phyloP scores from a whole-genome alignment of 2,797 vertebrate species.

The Neomorphus geoffroyi region DNA sequence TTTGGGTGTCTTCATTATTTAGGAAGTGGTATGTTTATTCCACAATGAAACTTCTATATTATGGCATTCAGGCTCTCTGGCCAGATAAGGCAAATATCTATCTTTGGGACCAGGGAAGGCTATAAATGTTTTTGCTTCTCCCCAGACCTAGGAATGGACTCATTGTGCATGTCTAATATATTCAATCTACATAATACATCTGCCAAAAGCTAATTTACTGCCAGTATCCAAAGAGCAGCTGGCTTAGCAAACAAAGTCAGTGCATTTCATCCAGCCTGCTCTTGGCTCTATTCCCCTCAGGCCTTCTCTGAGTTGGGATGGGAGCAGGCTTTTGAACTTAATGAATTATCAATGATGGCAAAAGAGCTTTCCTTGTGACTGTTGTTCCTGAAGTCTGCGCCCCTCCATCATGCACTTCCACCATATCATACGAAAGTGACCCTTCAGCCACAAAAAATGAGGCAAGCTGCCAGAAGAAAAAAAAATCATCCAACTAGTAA shows the following conservation, averaged over 20 bases:
- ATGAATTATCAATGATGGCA: background rate
- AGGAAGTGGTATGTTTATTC: background rate
- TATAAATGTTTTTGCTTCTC: background rate
- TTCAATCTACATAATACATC: background rate
- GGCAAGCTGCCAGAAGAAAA: background rate
- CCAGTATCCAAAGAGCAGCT: background rate
- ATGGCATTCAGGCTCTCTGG: background rate
- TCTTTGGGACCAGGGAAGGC: background rate
- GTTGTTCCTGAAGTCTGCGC: background rate
- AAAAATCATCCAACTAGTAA: background rate
- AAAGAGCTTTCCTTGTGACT: background rate
- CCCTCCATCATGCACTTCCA: background rate
- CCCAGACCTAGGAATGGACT: background rate
- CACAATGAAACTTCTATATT: background rate
- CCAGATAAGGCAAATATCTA: background rate
- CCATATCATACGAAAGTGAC: background rate
- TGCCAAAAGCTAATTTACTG: constrained; percentile 18
- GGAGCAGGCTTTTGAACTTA: background rate
- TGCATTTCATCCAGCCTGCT: background rate
- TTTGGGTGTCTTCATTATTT: background rate
- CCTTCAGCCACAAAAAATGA: background rate
- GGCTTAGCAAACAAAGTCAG: background rate
- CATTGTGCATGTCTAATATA: background rate
- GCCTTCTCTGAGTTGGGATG: background rate
- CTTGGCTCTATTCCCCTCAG: background rate